Evolutionary conservation across 2,888 invertebrate genomes (phyloP), one percentile per base, ranked within the genome.

Genomic region (Mactromeris polynyma): DNA sequence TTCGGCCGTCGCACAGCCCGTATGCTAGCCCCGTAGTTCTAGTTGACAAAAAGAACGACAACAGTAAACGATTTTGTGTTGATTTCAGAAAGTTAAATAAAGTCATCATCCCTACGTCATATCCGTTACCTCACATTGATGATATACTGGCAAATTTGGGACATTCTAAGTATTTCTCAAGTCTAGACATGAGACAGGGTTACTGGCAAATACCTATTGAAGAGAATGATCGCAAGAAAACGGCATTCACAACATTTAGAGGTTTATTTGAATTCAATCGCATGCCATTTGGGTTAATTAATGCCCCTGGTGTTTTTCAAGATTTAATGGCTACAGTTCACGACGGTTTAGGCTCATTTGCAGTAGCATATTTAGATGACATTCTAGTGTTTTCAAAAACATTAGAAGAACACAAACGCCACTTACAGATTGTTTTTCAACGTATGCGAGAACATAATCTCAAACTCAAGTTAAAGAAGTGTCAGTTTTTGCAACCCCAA

Each of bases 11-110:
- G 31, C 21, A 42, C 3, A 83, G 81, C 17, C 90, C 87, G 19
- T 90, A 85, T 86, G 33, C 64, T 78, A 87, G 84, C 33, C 85
- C 89, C 0, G 19, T 89, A 7, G 88, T 92, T 21, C 42, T 92
- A 19, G 90, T 90, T 17, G 54, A 82, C 9, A 90, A 92, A 64
- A 89, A 89, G 33, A 42, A 42, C 14, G 87, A 89, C 64, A 81
- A 82, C 0, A 31, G 78, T n/a, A 83, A 82, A 31, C 33, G 88
- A n/a, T 83, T 83, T 36, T 90, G 87, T 36, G 84, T 89, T 14
- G 86, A 87, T 36, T 83, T 51, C 26, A 11, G 80, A 26, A 80
- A 46, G 36, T 17, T 84, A 51, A 33, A 78, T 19, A 36, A 46
- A 38, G 46, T 38, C n/a, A 78, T 2, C 36, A 40, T 33, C 31